Evolutionary conservation across 2,888 invertebrate species (phyloP), one percentile per base, ranked within the genome.

Genomic region (Volucella inanis): DNA sequence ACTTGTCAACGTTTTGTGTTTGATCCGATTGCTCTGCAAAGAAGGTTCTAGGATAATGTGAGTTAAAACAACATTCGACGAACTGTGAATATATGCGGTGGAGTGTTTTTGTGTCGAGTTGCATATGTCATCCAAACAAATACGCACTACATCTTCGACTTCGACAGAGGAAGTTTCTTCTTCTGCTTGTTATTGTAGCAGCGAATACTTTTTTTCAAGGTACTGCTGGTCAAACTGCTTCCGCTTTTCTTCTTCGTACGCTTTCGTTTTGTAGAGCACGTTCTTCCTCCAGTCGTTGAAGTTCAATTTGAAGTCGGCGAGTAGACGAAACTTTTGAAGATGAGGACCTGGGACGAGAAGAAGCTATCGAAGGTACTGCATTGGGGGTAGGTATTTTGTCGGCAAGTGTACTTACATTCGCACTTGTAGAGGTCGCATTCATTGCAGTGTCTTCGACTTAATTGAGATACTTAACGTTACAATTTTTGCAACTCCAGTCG

Each of bases 241-340:
- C 31, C 54, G 54, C 39, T 57, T n/a, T 54, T 54, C n/a, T 12
- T 52, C 49, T 15, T 18, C 49, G 18, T 10, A 18, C 49, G 49
- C 49, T 9, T 50, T 50, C 9, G 8, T 15, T 18, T 50, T 50
- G 15, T 10, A 50, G 49, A 50, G 1, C 15, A 50, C 18, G 31
- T 31, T 31, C 31, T 31, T 31, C 0, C 31, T 31, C 4, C 31
- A 31, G 31, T 31, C 31, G 3, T 22, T 22, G 22, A 15, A 54
- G 31, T 31, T 54, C 54, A n/a, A 54, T 54, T 10, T 54, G n/a
- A 54, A 55, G 55, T 55, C 14, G n/a, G 38, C 55, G 12, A 39
- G 57, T 3, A n/a, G 39, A 57, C 4, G 57, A 57, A 10, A 11
- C 57, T 41, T 57, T 41, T 14, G 57, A 15, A 4, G 39, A 41